Evolutionary conservation across 2,888 invertebrate genomes (phyloP).

Genomic region (Apomyelois bistriatella): DNA sequence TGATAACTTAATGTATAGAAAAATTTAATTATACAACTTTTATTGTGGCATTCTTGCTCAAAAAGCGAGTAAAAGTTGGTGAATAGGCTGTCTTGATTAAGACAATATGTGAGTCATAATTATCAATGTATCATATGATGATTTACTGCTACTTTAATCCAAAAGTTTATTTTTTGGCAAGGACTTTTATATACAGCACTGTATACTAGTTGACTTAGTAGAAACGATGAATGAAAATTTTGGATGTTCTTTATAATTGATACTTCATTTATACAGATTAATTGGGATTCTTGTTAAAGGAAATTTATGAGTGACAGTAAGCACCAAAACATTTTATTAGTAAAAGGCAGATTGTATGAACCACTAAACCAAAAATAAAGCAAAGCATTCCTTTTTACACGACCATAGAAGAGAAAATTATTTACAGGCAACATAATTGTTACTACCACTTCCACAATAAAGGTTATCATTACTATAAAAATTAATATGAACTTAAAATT

Average conservation of each 20-base stretch:
- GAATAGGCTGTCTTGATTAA: too few species aligned
- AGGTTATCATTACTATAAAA: neutral
- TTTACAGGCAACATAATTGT: conserved; percentile 27
- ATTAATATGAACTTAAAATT: neutral
- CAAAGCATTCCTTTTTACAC: conserved; percentile 32
- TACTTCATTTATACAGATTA: too few species aligned
- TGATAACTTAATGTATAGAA: too few species aligned
- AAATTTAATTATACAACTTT: too few species aligned
- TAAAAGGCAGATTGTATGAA: neutral
- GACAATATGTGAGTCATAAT: too few species aligned
- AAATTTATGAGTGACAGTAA: neutral
- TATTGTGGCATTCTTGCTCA: too few species aligned
- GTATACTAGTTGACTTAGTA: neutral
- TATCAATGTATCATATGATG: too few species aligned
- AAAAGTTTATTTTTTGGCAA: too few species aligned
- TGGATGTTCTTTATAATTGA: neutral
- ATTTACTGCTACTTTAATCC: too few species aligned
- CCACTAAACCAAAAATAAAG: conserved; percentile 23
- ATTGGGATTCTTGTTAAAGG: neutral
- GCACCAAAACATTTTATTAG: neutral
- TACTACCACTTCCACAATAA: conserved; percentile 27
- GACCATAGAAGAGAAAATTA: conserved; percentile 17
- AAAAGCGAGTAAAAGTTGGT: too few species aligned
- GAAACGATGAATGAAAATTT: neutral
- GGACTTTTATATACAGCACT: too few species aligned